Base-by-base conservation (phyloP, 2,113 vertebrate species). In the Pterocles burchelli region DNA sequence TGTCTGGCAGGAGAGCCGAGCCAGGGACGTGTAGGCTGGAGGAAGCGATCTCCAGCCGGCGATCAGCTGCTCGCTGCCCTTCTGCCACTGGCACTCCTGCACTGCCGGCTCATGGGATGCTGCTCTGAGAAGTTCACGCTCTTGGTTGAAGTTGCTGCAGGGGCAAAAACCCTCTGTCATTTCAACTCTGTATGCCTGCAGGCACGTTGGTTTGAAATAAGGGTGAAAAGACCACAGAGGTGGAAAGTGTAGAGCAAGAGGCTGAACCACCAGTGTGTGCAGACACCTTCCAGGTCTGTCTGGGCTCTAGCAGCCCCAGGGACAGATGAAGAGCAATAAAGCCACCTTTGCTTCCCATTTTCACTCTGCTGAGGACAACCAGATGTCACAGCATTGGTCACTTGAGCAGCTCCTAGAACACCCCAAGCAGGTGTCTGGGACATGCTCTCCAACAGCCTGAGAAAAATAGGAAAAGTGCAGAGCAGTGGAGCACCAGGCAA, bases 171-270 rank as follows among this genome's bases (percentile, higher is more conserved):
- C 6, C 41, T 71, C 70, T 66, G 49, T 26, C 54, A 48, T 34
- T 67, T 49, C 57, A 62, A 13, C 36, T 45, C 51, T 66, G 17
- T 13, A 2, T 2, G 5, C 28, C 66, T 38, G 41, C 14, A 54
- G 61, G 17, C 9, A 51, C 0, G 0, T 6, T 13, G 20, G 5
- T n/a, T 72, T 85, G 19, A n/a, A 80, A 48, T 33, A 65, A 34
- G 49, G 51, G 15, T 62, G 57, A 43, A 34, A 78, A 70, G 29
- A 38, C 17, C 48, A 31, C 38, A 15, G 55, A 38, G 17, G 11
- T 57, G 34, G 17, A 29, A 66, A 66, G 13, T 2, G 31, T 1
- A 22, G 52, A 38, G 58, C 8, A 7, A 21, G 71, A 72, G 17
- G 36, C 43, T 73, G 75, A 29, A 22, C 9, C 2, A 66, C n/a